Conservation (phyloP, 2,113 vertebrate species). For the Anhinga rufa region DNA sequence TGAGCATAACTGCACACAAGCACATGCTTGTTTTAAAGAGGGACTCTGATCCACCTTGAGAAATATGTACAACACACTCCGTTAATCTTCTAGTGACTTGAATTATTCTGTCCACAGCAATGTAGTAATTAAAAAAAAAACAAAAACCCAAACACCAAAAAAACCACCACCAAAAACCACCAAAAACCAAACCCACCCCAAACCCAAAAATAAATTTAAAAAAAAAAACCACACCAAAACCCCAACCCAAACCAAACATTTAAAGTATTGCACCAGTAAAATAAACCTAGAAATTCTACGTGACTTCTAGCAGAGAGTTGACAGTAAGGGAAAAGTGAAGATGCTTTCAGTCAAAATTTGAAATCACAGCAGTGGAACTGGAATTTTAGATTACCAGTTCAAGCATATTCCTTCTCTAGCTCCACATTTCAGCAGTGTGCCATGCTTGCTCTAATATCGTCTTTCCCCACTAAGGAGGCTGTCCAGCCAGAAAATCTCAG, state of each 20-base stretch:
- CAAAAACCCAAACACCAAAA: no score
- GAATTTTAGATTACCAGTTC: neutral
- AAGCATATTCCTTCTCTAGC: neutral
- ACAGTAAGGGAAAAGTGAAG: neutral
- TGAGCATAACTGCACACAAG: neutral
- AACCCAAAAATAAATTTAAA: neutral
- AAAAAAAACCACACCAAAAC: no score
- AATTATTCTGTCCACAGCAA: neutral
- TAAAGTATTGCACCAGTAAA: neutral
- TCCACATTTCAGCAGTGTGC: neutral
- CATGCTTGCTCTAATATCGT: neutral
- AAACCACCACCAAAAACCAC: no score
- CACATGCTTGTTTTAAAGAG: slow-evolving; percentile 20
- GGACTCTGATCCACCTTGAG: neutral
- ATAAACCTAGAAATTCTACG: neutral
- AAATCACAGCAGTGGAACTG: neutral
- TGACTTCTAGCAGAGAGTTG: neutral
- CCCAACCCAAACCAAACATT: neutral
- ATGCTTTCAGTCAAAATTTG: neutral
- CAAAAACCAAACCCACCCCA: neutral
- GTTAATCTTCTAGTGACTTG: neutral
- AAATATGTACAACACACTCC: neutral
- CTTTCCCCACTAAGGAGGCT: neutral
- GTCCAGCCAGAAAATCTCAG: neutral
- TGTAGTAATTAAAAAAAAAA: neutral